A percentile compares a stretch with the other conserved stretches of the same genome.
These are phyloP conservation scores for Heliconius congener DNA, from an alignment of 1,140 invertebrate species.

Conservation along the genomic window DNA sequence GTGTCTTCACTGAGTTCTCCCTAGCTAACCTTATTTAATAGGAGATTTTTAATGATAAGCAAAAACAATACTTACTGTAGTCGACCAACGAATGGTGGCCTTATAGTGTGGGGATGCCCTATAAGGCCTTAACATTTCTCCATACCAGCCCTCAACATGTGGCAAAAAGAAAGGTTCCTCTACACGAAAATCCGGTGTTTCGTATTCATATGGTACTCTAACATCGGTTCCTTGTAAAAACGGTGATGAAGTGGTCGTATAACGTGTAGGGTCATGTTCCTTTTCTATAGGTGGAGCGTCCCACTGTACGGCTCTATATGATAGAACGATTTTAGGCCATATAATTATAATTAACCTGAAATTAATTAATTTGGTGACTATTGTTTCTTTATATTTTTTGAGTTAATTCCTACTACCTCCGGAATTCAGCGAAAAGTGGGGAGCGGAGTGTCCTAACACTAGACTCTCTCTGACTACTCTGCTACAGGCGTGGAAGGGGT, in stretches of 20 bases:
- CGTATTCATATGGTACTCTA: neutral
- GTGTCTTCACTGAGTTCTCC: no score
- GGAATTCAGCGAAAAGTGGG: no score
- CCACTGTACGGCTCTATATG: neutral
- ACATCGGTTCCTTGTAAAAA: conserved; percentile 13
- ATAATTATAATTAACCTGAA: neutral
- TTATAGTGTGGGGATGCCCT: conserved; percentile 39
- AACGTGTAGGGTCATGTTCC: conserved; percentile 28
- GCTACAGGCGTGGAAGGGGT: neutral
- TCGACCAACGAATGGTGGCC: neutral
- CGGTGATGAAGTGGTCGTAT: conserved; percentile 15
- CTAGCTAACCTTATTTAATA: no score
- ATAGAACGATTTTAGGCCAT: neutral
- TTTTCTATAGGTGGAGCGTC: conserved; percentile 13
- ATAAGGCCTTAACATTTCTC: conserved; percentile 50
- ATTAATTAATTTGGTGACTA: neutral
- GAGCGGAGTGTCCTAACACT: no score
- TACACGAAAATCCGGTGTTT: conserved; percentile 45
- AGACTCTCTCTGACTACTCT: no score
- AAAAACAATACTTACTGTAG: neutral
- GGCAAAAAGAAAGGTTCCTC: conserved; percentile 38
- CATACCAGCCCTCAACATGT: neutral
- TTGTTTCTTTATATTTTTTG: neutral
- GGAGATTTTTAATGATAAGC: no score
- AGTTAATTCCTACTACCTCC: neutral